Percentiles rank a stretch among this genome's conserved stretches.
phyloP scores from a whole-genome alignment of 2,888 invertebrate genomes.

The Rotaria socialis region DNA sequence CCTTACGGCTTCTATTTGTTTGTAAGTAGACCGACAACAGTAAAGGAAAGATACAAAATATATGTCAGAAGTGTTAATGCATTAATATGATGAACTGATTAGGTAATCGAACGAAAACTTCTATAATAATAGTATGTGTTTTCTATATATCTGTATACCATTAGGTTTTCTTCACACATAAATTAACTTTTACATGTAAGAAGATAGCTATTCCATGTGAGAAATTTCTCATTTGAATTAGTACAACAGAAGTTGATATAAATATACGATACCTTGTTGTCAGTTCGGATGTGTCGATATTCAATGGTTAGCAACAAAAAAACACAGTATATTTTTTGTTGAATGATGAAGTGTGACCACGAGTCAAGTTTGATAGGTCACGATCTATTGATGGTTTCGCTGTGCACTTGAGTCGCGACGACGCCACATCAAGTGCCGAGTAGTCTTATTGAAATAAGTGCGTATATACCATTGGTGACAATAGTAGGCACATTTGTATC shows the following conservation, averaged over 20 bases:
- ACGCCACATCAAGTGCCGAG: neutral
- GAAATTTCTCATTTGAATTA: neutral
- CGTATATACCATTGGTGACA: neutral
- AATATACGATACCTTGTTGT: neutral
- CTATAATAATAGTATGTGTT: neutral
- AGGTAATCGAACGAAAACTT: neutral
- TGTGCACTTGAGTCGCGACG: neutral
- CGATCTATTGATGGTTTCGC: neutral
- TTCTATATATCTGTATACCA: neutral
- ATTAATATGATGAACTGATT: neutral
- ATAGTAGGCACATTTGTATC: neutral
- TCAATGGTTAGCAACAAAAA: neutral
- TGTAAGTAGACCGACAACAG: neutral
- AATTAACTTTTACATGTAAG: neutral
- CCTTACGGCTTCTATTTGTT: slow-evolving; percentile 25
- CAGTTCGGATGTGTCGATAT: neutral
- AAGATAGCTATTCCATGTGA: neutral
- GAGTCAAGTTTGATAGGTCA: neutral
- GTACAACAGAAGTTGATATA: neutral
- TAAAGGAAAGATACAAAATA: neutral
- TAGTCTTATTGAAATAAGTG: neutral
- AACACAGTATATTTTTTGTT: no score
- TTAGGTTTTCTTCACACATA: neutral
- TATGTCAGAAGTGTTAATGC: neutral
- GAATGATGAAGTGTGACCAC: no score